phyloP scores from a whole-genome alignment of 2,888 invertebrate genomes.

The Temnothorax ravouxi region DNA sequence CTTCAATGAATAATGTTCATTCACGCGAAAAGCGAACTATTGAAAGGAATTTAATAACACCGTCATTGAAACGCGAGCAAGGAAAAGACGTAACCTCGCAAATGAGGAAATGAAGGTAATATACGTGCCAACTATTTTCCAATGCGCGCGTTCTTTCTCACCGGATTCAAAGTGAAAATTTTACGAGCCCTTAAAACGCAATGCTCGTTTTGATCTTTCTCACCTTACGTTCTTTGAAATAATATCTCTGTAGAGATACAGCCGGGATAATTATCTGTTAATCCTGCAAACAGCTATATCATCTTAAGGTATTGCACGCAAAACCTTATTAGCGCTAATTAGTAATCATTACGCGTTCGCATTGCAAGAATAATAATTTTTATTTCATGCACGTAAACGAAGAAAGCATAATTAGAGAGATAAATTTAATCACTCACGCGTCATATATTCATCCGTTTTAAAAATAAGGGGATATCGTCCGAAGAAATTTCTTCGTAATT shows the following conservation, averaged over 20 bases:
- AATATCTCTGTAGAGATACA: background rate
- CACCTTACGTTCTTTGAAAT: background rate
- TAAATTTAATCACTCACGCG: constrained; percentile 21
- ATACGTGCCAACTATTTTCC: constrained; percentile 17
- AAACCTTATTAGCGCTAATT: constrained; percentile 22
- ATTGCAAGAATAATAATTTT: background rate
- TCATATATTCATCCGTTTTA: background rate
- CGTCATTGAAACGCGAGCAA: constrained; percentile 42
- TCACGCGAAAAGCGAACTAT: constrained; percentile 45
- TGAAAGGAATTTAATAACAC: constrained; percentile 56
- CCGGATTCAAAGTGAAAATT: background rate
- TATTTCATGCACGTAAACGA: background rate
- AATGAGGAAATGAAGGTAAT: constrained; percentile 39
- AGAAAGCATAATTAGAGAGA: constrained; percentile 8
- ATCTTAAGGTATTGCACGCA: too few relatives aligned
- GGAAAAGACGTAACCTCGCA: constrained; percentile 42
- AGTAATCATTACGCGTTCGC: background rate
- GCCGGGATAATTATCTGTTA: background rate
- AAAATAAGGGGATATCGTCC: background rate
- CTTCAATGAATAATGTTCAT: constrained; percentile 55
- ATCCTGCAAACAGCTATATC: background rate
- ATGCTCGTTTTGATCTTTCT: background rate
- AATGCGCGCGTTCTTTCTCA: background rate
- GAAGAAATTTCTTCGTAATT: constrained; percentile 16
- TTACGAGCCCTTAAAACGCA: constrained; percentile 3